Percentiles rank a stretch among this genome's conserved stretches.
Conservation (phyloP, 2,113 vertebrate genomes). For the Calyptommatus sinebrachiatus region DNA sequence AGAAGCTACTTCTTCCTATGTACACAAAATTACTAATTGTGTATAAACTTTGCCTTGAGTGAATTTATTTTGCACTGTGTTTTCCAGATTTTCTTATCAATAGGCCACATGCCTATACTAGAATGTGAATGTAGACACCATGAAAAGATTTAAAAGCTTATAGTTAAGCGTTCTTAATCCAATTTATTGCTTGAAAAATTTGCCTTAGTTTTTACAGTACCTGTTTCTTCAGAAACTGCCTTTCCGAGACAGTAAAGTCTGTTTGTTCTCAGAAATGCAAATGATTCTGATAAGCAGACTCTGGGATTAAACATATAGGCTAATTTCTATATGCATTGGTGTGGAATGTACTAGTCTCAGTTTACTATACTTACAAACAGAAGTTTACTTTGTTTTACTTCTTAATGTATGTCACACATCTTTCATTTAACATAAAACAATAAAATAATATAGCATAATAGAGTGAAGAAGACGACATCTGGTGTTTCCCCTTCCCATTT, state of each 20-base stretch:
- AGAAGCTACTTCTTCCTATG: not conserved
- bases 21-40: not conserved
- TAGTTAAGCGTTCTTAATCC: slow-evolving; percentile 47
- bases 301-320: slow-evolving; percentile 29
- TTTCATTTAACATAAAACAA: not conserved
- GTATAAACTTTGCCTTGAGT: not conserved
- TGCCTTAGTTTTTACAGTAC: slow-evolving; percentile 43
- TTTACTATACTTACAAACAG: slow-evolving; percentile 31
- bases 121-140: slow-evolving; percentile 17
- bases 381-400: slow-evolving; percentile 16
- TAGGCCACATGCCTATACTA: not conserved
- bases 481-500: too few relatives aligned
- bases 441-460: not conserved
- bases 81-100: not conserved
- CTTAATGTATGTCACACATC: not conserved
- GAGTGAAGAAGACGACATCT: not conserved
- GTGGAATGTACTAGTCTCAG: slow-evolving; percentile 18
- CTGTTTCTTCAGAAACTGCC: slow-evolving; percentile 42
- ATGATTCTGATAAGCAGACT: slow-evolving; percentile 31
- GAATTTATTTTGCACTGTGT: not conserved
- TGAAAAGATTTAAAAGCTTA: slow-evolving; percentile 40
- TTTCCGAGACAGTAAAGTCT: slow-evolving; percentile 38
- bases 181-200: slow-evolving; percentile 47
- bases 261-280: slow-evolving; percentile 52
- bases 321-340: slow-evolving; percentile 27